Conservation (phyloP, 1,140 invertebrate genomes). For the Penaeus japonicus region DNA sequence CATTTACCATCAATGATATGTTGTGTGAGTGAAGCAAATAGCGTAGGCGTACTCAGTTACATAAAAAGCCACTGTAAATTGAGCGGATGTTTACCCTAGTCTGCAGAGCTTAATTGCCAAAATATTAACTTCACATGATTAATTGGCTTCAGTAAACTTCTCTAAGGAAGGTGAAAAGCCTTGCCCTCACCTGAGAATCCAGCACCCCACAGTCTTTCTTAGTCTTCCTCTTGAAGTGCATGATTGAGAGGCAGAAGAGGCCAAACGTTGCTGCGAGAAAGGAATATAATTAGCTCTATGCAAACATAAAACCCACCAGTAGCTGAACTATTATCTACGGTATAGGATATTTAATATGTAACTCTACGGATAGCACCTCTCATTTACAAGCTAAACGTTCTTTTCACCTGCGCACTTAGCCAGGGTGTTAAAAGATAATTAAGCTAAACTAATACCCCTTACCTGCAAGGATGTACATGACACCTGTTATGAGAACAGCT, state of each 20-base stretch:
- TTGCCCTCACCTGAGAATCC: conserved; percentile 59
- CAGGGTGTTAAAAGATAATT: too few species aligned
- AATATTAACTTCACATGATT: too few species aligned
- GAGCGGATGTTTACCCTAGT: too few species aligned
- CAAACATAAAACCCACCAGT: neutral
- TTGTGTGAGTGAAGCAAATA: too few species aligned
- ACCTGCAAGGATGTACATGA: conserved; percentile 91
- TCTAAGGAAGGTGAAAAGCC: neutral
- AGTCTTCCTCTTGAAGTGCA: conserved; percentile 84
- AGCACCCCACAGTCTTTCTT: conserved; percentile 66
- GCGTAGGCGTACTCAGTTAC: too few species aligned
- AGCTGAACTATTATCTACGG: too few species aligned
- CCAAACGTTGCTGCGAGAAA: conserved; percentile 81
- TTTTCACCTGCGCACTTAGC: too few species aligned
- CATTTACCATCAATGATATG: too few species aligned
- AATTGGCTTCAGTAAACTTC: too few species aligned
- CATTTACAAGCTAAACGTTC: too few species aligned
- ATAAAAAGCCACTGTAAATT: too few species aligned
- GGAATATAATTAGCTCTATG: conserved; percentile 13
- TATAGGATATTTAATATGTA: neutral
- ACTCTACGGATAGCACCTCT: neutral
- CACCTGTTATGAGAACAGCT: conserved; percentile 87
- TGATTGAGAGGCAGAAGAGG: conserved; percentile 87
- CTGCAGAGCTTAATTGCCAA: too few species aligned
- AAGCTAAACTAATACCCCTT: conserved; percentile 59